Base-by-base conservation (phyloP, 2,797 vertebrate species). In the Coranthus polyacanthus region DNA sequence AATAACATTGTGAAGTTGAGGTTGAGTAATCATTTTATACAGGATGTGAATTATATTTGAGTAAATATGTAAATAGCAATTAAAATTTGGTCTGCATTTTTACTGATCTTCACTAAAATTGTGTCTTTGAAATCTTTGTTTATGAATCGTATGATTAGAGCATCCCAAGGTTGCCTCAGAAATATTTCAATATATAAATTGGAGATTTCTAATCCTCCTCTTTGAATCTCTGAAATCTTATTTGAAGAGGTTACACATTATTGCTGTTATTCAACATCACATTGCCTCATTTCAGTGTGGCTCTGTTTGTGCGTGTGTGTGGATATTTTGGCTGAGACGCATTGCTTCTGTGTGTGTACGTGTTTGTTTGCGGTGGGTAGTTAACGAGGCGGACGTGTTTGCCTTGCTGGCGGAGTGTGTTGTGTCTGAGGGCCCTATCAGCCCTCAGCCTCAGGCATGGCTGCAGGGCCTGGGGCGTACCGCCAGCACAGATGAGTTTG, bases 381-480 rank as follows among this genome's bases (percentile, higher is more conserved):
- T 81, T 92, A 92, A 91, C 89, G 83, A 92, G 88, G 87, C 78
- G 68, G 89, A 87, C 80, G 72, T 83, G 87, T 90, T 88, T 88
- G 85, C 86, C 88, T 89, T 78, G 80, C 87, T 87, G 81, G 68
- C 80, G 85, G 76, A 81, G 83, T 84, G 85, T 84, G 87, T 89
- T 92, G 89, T 93, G 88, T 92, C 93, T 92, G 86, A 92, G 93
- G 92, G 89, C 92, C 90, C 89, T 83, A 93, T 93, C 91, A 93
- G 91, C 84, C 72, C 82, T 80, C 83, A 78, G 91, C 93, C 92
- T 90, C 84, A 20, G 92, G 93, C 93, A 88, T 86, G 88, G 83
- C 92, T 88, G 87, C 89, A 88, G 91, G 91, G 89, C 91, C 78
- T 74, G 81, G 70, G 78, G 86, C 85, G 79, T 79, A 88, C 86